These are phyloP conservation scores for Gasteruption jaculator DNA, from an alignment of 2,888 invertebrate species.

Conservation along the genomic window DNA sequence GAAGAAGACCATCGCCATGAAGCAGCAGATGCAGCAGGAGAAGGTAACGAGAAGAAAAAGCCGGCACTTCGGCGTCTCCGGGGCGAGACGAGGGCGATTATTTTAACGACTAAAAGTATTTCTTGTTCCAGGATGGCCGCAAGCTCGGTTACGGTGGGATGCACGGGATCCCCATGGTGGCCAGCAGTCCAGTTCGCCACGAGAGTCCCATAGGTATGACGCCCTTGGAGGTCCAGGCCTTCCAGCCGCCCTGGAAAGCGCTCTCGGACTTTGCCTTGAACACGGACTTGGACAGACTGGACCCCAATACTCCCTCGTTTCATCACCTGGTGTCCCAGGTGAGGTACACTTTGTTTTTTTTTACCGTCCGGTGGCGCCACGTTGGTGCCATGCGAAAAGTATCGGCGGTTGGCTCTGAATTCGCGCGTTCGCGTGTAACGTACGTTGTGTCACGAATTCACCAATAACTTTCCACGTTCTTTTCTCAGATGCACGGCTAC, in stretches of 20 bases:
- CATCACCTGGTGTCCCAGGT: slow-evolving; percentile 96
- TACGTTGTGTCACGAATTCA: no score
- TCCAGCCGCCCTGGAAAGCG: slow-evolving; percentile 97
- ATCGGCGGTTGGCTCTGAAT: no score
- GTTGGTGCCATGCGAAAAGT: no score
- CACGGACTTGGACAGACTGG: slow-evolving; percentile 84
- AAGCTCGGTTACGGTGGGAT: slow-evolving; percentile 90
- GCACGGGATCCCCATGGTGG: slow-evolving; percentile 98
- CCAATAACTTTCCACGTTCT: no score
- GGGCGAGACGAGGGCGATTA: slow-evolving; percentile 15
- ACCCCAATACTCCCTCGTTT: slow-evolving; percentile 85
- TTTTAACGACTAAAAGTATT: slow-evolving; percentile 54
- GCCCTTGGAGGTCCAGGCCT: slow-evolving; percentile 85
- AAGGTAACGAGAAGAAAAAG: slow-evolving; percentile 70
- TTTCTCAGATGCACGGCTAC: slow-evolving; percentile 84
- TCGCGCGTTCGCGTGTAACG: no score
- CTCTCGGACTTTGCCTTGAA: slow-evolving; percentile 93
- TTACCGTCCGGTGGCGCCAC: no score
- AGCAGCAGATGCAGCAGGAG: slow-evolving; percentile 97
- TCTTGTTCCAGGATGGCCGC: slow-evolving; percentile 78
- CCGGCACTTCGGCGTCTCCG: background rate
- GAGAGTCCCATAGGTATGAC: slow-evolving; percentile 83
- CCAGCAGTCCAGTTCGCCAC: slow-evolving; percentile 88
- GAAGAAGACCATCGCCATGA: slow-evolving; percentile 93
- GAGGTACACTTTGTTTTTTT: slow-evolving; percentile 29